Conservation (phyloP, 2,888 invertebrate species). For the Limnephilus auricula region DNA sequence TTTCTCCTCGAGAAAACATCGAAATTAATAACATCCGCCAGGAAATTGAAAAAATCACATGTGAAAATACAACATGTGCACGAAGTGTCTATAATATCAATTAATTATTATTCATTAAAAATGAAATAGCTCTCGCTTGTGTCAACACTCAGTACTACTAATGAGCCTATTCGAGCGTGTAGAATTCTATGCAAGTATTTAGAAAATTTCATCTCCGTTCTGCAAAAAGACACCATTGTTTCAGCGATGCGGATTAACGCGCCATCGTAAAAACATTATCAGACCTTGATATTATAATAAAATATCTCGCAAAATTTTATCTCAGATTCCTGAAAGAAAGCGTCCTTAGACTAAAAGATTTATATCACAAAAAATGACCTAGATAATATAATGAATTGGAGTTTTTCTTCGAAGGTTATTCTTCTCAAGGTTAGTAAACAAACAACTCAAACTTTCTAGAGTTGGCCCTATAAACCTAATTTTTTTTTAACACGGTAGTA, state of each 20-base stretch:
- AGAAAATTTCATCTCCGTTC: not conserved
- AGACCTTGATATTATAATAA: not conserved
- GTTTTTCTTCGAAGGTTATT: not conserved
- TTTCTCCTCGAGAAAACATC: not conserved
- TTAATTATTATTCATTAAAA: not conserved
- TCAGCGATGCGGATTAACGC: not conserved
- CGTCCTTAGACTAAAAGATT: slow-evolving; percentile 2
- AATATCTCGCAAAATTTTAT: not conserved
- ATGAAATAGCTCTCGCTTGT: not conserved
- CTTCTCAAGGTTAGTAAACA: not conserved
- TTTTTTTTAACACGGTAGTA: not conserved
- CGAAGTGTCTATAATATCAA: not conserved
- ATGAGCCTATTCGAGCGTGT: not conserved
- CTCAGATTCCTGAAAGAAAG: not conserved
- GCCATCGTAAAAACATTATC: not conserved
- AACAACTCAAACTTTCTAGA: not conserved
- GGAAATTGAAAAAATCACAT: slow-evolving; percentile 18
- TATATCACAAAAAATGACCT: not conserved
- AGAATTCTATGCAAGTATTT: not conserved
- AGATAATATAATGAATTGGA: not conserved
- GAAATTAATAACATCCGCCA: slow-evolving; percentile 14
- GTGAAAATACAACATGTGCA: not conserved
- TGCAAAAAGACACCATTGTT: not conserved
- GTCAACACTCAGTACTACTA: not conserved
- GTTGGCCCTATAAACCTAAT: not conserved